Base-by-base conservation (phyloP, 2,888 invertebrate species). In the Barypeithes pellucidus region DNA sequence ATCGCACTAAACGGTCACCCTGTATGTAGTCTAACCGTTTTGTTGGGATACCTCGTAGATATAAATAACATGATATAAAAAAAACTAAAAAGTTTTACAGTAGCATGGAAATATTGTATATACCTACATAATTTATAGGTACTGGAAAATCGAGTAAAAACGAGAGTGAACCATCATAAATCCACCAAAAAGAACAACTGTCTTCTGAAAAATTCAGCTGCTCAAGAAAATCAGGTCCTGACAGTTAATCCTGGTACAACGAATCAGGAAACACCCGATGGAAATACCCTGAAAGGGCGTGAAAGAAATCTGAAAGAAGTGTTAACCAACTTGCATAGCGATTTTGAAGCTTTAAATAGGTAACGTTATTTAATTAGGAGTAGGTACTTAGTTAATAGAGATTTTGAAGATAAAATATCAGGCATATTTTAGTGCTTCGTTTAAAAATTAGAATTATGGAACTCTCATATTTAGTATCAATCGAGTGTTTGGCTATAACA, bases 221-320 rank as follows among this genome's bases (percentile, higher is more conserved):
- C 39, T 5, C 54, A 41, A 59, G 60, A 45, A 45, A 20, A n/a
- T 54, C 47, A 54, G 11, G 57, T 57, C n/a, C 52, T 22, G 9
- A 22, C 54, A 8, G 7, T 36, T 16, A 18, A 33, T 33, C 11
- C 33, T 18, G 22, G 8, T 5, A 45, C 45, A 2, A 43, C 9
- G 3, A 61, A 60, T 43, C 61, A 50, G 22, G 67, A 67, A 14
- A 24, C 62, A 47, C 24, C 24, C 8, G 62, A 66, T 7, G 69
- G 67, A 7, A 67, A 72, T 33, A 71, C 77, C 0, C 52, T 79
- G 2, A 76, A 77, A 24, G 78, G 78, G 50, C 83, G 82, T 71
- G 85, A 85, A 66, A 83, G 81, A 66, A 83, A 81, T 63, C 75
- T 86, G 36, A 85, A 85, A 76, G 83, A 83, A 20, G 84, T 86